phyloP scores from a whole-genome alignment of 37 sponge, comb jelly and placozoan genomes.

The Theonella swinhoei region DNA sequence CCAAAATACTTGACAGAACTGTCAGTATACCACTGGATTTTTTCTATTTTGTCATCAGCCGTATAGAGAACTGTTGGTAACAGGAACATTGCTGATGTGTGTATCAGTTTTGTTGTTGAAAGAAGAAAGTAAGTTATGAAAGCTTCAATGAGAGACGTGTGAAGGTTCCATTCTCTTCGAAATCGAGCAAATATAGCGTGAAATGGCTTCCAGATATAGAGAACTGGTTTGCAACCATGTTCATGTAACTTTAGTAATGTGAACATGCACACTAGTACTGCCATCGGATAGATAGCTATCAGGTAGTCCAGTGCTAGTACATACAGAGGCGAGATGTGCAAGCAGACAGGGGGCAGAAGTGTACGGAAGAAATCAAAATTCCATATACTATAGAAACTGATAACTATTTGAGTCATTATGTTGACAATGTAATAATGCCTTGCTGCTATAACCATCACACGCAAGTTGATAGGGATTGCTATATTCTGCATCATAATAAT shows the following conservation, averaged over 20 bases:
- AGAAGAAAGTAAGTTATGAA: conserved; percentile 57
- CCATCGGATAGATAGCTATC: conserved; percentile 25
- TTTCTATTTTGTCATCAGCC: neutral
- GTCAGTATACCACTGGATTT: neutral
- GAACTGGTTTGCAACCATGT: neutral
- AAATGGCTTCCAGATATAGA: conserved; percentile 14
- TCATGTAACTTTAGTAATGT: neutral
- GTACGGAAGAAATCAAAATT: conserved; percentile 39
- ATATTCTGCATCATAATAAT: neutral
- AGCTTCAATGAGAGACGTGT: conserved; percentile 36
- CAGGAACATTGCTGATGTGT: conserved; percentile 37
- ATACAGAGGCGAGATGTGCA: neutral
- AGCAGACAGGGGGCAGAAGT: neutral
- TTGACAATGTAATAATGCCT: neutral
- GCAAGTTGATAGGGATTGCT: neutral
- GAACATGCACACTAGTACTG: neutral
- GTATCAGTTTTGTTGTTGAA: conserved; percentile 47
- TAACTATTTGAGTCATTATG: neutral
- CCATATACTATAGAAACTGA: conserved; percentile 17
- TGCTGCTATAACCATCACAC: neutral
- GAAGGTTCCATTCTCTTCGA: conserved; percentile 17
- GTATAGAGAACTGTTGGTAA: conserved; percentile 18
- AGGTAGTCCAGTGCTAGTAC: conserved; percentile 20
- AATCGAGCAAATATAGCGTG: conserved; percentile 9
- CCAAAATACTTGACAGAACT: conserved; percentile 24